Conservation (phyloP, 1,140 invertebrate genomes). For the Piezodorus guildinii region DNA sequence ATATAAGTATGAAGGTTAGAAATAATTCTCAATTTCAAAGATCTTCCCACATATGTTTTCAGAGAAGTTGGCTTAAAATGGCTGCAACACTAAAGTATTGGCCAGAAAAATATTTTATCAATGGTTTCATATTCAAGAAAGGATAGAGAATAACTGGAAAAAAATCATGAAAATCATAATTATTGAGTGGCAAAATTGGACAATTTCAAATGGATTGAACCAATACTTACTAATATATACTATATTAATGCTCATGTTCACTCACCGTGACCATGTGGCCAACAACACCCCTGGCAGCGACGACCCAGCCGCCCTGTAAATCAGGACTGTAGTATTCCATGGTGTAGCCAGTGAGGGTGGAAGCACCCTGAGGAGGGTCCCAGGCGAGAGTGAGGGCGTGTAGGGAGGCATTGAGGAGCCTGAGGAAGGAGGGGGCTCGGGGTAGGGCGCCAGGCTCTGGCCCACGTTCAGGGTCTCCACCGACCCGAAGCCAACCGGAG, state of each 20-base stretch:
- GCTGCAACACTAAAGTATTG: no score
- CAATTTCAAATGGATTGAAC: no score
- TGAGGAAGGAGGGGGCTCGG: slow-evolving; percentile 54
- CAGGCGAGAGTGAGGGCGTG: slow-evolving; percentile 69
- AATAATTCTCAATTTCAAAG: no score
- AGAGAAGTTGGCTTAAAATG: no score
- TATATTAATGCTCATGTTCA: not conserved
- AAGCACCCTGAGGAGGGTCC: slow-evolving; percentile 42
- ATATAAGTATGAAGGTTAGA: no score
- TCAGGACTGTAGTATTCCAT: slow-evolving; percentile 80
- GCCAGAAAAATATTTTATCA: no score
- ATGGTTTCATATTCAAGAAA: no score
- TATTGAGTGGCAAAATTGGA: no score
- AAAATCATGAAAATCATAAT: no score
- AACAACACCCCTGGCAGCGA: slow-evolving; percentile 49
- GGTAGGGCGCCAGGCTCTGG: slow-evolving; percentile 67
- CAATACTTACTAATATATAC: no score
- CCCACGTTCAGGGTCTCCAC: slow-evolving; percentile 47
- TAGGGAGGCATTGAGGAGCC: slow-evolving; percentile 63
- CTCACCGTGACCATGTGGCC: slow-evolving; percentile 46
- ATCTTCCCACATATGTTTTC: no score
- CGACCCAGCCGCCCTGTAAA: slow-evolving; percentile 62
- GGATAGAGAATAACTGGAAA: no score
- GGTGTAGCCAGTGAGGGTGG: slow-evolving; percentile 55
- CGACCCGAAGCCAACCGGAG: slow-evolving; percentile 60